These are phyloP conservation scores for Agrochola lychnidis DNA, from an alignment of 2,888 invertebrate genomes.

Conservation along the genomic window DNA sequence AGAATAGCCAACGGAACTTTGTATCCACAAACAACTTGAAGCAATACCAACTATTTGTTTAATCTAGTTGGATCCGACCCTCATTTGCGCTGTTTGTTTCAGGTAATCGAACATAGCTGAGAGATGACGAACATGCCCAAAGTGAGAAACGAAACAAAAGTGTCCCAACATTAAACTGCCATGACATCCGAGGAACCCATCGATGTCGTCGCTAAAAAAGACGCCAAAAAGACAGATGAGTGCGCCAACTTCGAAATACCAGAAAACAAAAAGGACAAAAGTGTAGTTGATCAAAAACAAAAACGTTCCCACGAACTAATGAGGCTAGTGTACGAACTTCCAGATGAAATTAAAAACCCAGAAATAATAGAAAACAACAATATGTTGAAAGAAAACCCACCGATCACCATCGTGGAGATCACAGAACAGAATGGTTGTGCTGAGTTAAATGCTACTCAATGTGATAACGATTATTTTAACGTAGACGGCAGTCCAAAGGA, in stretches of 20 bases:
- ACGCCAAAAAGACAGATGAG: conserved; percentile 81
- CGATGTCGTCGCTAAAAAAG: conserved; percentile 83
- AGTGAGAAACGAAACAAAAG: conserved; percentile 61
- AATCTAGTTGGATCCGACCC: conserved; percentile 37
- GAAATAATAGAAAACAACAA: conserved; percentile 83
- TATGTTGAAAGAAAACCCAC: conserved; percentile 88
- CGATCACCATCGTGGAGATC: conserved; percentile 86
- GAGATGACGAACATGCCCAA: conserved; percentile 77
- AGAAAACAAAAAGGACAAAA: conserved; percentile 77
- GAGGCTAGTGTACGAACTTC: conserved; percentile 88
- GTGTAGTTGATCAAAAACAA: conserved; percentile 74
- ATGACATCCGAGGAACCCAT: conserved; percentile 89
- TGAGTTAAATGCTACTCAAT: conserved; percentile 77
- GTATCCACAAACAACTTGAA: conserved; percentile 53
- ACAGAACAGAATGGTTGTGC: conserved; percentile 89
- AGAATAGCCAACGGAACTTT: conserved; percentile 31
- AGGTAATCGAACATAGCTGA: conserved; percentile 66
- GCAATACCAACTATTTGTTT: conserved; percentile 52
- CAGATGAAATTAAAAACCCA: conserved; percentile 81
- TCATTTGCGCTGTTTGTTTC: conserved; percentile 56
- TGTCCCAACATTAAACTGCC: conserved; percentile 74
- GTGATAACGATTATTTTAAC: conserved; percentile 82
- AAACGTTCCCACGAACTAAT: conserved; percentile 84
- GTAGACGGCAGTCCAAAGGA: conserved; percentile 80
- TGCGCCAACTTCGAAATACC: conserved; percentile 79